These are phyloP conservation scores for Cnemophilus loriae DNA, from an alignment of 2,113 vertebrate genomes.

Conservation along the genomic window DNA sequence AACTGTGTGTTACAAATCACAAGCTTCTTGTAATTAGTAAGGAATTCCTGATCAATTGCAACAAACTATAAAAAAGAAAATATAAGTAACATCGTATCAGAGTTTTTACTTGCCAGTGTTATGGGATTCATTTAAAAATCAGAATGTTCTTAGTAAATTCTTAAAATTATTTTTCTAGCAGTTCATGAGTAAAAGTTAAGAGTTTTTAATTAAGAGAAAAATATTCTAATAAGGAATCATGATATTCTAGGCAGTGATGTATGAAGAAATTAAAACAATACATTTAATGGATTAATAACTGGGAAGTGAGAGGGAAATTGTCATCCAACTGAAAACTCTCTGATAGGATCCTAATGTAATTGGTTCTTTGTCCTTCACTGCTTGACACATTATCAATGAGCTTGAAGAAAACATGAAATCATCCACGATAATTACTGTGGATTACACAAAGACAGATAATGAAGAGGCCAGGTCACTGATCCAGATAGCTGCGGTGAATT, in stretches of 20 bases:
- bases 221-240: neutral
- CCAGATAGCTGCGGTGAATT: neutral
- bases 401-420: constrained; percentile 45
- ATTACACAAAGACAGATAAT: neutral
- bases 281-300: constrained; percentile 12
- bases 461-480: neutral
- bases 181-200: neutral
- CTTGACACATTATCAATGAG: constrained; percentile 39
- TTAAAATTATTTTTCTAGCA: neutral
- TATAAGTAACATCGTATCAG: neutral
- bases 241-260: neutral
- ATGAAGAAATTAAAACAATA: neutral
- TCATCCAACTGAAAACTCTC: constrained; percentile 17
- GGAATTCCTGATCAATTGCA: neutral
- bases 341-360: constrained; percentile 6
- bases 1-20: neutral
- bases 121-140: neutral
- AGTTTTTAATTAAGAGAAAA: neutral
- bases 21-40: neutral
- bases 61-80: neutral
- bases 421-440: constrained; percentile 1
- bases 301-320: neutral
- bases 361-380: constrained; percentile 37
- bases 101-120: neutral
- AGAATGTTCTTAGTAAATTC: neutral